Evolutionary conservation across 2,113 vertebrate genomes (phyloP).

Genomic region (Pampusana beccarii): DNA sequence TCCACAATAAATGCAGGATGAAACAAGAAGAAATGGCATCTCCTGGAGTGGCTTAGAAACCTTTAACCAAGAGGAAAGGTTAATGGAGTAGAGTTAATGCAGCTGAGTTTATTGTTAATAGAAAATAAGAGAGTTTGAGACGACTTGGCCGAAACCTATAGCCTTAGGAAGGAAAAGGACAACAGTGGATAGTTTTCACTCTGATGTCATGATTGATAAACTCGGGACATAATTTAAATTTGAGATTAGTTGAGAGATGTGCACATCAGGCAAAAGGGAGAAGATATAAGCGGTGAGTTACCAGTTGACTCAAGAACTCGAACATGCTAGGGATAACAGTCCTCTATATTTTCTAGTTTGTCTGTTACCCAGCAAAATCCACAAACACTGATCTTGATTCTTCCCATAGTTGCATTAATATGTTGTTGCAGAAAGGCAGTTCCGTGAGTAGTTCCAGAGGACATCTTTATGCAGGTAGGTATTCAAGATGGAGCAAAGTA

Average conservation of each 20-base stretch:
- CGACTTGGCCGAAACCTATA: slow-evolving; percentile 25
- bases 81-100: slow-evolving; percentile 35
- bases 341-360: not conserved
- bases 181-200: not conserved
- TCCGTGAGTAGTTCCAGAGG: not conserved
- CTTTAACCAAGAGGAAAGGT: slow-evolving; percentile 41
- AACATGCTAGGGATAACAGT: not conserved
- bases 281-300: not conserved
- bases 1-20: not conserved
- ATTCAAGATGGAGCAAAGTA: not conserved
- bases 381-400: not conserved
- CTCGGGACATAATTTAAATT: slow-evolving; percentile 4
- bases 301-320: not conserved
- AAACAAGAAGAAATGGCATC: not conserved
- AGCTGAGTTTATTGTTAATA: slow-evolving; percentile 28
- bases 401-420: not conserved
- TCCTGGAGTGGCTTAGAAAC: slow-evolving; percentile 16
- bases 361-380: not conserved
- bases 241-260: not conserved
- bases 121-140: slow-evolving; percentile 7
- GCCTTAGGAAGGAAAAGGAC: slow-evolving; percentile 11
- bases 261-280: not conserved
- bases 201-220: slow-evolving; percentile 14
- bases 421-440: not conserved
- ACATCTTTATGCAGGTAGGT: not conserved